Conservation (phyloP, 2,888 invertebrate genomes). For the Leptinotarsa juncta region DNA sequence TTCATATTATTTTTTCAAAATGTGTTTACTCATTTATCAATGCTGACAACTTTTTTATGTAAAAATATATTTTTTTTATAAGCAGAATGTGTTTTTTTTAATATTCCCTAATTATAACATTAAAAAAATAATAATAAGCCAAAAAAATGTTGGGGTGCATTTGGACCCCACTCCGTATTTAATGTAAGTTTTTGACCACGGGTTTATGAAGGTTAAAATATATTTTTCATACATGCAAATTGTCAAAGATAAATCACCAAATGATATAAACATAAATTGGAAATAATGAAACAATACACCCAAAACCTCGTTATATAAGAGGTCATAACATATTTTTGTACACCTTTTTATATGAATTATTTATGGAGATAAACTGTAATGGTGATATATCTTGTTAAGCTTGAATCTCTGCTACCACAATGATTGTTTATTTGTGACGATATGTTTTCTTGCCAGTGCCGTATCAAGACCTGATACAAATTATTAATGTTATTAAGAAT, state of each 20-base stretch:
- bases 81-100: too few relatives aligned
- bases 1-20: too few relatives aligned
- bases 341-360: constrained; percentile 21
- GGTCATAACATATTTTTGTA: constrained; percentile 24
- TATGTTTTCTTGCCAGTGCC: constrained; percentile 1
- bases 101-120: too few relatives aligned
- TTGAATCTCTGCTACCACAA: constrained; percentile 21
- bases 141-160: too few relatives aligned
- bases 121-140: too few relatives aligned
- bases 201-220: too few relatives aligned
- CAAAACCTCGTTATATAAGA: constrained; percentile 19
- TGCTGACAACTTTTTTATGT: too few relatives aligned
- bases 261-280: background rate
- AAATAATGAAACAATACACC: background rate
- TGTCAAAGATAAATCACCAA: background rate
- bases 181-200: too few relatives aligned
- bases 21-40: too few relatives aligned
- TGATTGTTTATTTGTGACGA: background rate
- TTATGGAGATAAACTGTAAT: constrained; percentile 20
- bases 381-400: constrained; percentile 22
- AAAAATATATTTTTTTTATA: too few relatives aligned
- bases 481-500: too few relatives aligned
- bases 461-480: background rate
- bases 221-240: background rate
- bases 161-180: too few relatives aligned